Evolutionary conservation across 2,797 vertebrate species (phyloP).

Genomic region (Smutsia gigantea): DNA sequence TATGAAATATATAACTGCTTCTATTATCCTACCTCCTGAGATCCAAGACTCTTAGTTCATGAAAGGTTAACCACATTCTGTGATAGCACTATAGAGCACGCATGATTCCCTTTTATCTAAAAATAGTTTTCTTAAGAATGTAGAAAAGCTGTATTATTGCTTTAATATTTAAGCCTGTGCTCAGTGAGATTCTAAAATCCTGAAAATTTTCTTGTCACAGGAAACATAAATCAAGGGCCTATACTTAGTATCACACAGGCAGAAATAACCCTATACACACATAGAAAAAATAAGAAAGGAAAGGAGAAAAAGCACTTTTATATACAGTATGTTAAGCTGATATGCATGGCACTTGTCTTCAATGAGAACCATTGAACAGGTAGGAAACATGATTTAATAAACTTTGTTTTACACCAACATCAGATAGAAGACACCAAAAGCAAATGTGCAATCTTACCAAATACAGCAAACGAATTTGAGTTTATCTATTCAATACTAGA

Average conservation of each 20-base stretch:
- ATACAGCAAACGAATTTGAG: not conserved
- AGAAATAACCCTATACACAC: constrained; percentile 15
- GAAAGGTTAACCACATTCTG: constrained; percentile 60
- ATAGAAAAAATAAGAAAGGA: not conserved
- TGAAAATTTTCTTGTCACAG: constrained; percentile 41
- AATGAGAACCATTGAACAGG: not conserved
- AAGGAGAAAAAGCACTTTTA: not conserved
- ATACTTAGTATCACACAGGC: constrained; percentile 47
- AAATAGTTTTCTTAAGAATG: constrained; percentile 60
- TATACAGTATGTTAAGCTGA: not conserved
- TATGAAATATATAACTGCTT: constrained; percentile 55
- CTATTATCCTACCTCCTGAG: constrained; percentile 1
- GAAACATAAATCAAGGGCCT: constrained; percentile 50
- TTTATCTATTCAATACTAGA: constrained; percentile 34
- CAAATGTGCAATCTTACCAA: constrained; percentile 26
- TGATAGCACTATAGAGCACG: not conserved
- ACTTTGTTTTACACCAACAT: constrained; percentile 17
- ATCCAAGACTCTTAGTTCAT: constrained; percentile 10
- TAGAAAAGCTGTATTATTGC: constrained; percentile 55
- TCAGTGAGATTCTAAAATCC: constrained; percentile 48
- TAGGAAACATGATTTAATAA: constrained; percentile 18
- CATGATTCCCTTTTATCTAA: constrained; percentile 59
- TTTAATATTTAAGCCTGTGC: constrained; percentile 60
- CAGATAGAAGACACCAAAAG: not conserved
- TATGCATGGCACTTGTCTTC: not conserved